Base-by-base conservation (phyloP, 2,888 invertebrate species). In the Dryobotodes eremita region DNA sequence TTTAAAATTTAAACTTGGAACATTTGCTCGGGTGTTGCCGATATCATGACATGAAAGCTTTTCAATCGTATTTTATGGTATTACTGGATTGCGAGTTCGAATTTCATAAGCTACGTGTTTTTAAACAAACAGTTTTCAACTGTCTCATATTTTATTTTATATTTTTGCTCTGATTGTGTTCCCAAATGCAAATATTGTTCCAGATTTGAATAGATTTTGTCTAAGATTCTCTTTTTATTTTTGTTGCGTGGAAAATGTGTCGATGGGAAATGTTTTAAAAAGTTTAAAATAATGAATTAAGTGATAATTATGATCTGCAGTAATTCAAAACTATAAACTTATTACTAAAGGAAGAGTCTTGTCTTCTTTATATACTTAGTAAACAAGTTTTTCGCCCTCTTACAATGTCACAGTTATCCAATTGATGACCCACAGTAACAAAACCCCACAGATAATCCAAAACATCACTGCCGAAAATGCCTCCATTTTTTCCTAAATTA, bases 1-100 rank as follows among this genome's bases (percentile, higher is more conserved):
- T 90, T 85, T 87, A 83, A 89, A 93, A 93, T 92, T 93, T 92
- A 87, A 92, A 93, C 92, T 91, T 90, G 89, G 89, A 74, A 86
- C 87, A 83, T 75, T 81, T 79, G 82, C 79, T 81, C 74, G 77
- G 80, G 86, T 85, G 86, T 87, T 88, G 76, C 76, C 72, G 66
- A 75, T 84, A 82, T 71, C 82, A 73, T 79, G 81, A 77, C 86
- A 88, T 79, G 87, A 86, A 85, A 80, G 74, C 72, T 73, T 80
- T 87, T 73, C 73, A 75, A 82, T 79, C 50, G 50, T 83, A 71
- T 48, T 88, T 88, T 87, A 88, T 79, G 77, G 74, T 82, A 86
- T 80, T 73, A 82, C 82, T 71, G 64, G 50, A 78, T 87, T 70
- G 86, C 86, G 86, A 80, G 86, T 77, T 88, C 75, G 62, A 75